Evolutionary conservation across 92 coral and sea anemone genomes (phyloP).

Genomic region (Umimayanthus kanabou): DNA sequence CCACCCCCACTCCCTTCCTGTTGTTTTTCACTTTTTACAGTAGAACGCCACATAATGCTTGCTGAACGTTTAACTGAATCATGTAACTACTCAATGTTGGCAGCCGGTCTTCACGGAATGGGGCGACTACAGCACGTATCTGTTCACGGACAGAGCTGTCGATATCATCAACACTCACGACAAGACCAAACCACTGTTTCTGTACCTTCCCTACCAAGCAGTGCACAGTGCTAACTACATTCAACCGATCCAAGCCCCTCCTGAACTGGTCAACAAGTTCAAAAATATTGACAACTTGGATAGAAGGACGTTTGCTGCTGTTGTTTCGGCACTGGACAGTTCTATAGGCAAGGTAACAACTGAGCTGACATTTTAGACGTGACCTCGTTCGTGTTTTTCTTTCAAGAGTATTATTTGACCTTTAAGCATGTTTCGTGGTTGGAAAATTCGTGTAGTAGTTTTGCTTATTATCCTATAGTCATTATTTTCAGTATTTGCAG

Average conservation of each 20-base stretch:
- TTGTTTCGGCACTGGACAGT: constrained; percentile 69
- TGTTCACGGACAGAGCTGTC: constrained; percentile 61
- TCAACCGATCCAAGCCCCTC: constrained; percentile 73
- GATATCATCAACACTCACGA: constrained; percentile 61
- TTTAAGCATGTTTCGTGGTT: too few species aligned
- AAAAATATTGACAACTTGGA: constrained; percentile 52
- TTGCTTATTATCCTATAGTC: too few species aligned
- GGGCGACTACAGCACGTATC: constrained; percentile 70
- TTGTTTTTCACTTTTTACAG: too few species aligned
- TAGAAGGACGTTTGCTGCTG: constrained; percentile 81
- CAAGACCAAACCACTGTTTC: constrained; percentile 60
- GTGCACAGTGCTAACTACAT: constrained; percentile 70
- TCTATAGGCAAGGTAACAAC: constrained; percentile 67
- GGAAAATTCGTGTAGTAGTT: too few species aligned
- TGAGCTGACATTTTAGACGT: not conserved
- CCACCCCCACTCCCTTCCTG: too few species aligned
- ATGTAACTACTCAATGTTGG: not conserved
- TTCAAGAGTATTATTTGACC: too few species aligned
- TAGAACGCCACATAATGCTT: too few species aligned
- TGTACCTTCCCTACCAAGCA: constrained; percentile 74
- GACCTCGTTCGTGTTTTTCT: not conserved
- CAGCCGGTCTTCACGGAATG: constrained; percentile 67
- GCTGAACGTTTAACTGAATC: not conserved
- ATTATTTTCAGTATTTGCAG: too few species aligned
- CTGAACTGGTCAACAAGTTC: constrained; percentile 64